Evolutionary conservation across 1,140 invertebrate species (phyloP).

Genomic region (Apis florea): DNA sequence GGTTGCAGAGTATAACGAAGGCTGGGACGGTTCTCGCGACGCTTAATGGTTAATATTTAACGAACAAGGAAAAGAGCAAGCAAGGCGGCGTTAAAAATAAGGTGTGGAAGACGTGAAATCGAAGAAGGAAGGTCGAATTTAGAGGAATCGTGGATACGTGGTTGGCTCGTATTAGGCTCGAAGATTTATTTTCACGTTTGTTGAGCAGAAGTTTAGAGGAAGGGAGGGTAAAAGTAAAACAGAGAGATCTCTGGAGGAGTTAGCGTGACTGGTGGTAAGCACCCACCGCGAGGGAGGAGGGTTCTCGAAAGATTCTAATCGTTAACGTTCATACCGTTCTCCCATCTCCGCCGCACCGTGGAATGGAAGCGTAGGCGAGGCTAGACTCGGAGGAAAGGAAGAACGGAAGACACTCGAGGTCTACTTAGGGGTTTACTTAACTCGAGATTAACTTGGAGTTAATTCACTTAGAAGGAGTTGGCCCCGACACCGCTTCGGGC

Average conservation of each 20-base stretch:
- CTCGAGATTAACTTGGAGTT: slow-evolving; percentile 77
- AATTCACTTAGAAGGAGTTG: slow-evolving; percentile 78
- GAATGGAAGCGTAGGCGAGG: not conserved
- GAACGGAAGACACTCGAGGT: slow-evolving; percentile 68
- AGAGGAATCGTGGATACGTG: not conserved
- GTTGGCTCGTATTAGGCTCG: not conserved
- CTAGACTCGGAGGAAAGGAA: slow-evolving; percentile 35
- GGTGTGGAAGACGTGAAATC: no score
- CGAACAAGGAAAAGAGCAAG: slow-evolving; percentile 14
- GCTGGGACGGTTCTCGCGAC: not conserved
- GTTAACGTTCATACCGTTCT: slow-evolving; percentile 30
- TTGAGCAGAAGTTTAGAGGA: not conserved
- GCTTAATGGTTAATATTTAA: slow-evolving; percentile 43
- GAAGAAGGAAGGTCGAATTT: not conserved
- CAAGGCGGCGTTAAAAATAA: not conserved
- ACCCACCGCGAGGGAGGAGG: no score
- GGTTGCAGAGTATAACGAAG: slow-evolving; percentile 16
- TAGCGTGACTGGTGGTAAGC: slow-evolving; percentile 26
- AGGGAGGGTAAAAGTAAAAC: slow-evolving; percentile 4
- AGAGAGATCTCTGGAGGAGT: slow-evolving; percentile 2
- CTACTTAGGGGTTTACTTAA: slow-evolving; percentile 77
- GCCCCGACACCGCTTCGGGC: slow-evolving; percentile 72
- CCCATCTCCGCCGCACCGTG: slow-evolving; percentile 5
- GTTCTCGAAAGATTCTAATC: slow-evolving; percentile 45
- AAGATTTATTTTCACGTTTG: slow-evolving; percentile 12